Evolutionary conservation across 2,113 vertebrate species (phyloP).

Genomic region (Tragelaphus strepsiceros): DNA sequence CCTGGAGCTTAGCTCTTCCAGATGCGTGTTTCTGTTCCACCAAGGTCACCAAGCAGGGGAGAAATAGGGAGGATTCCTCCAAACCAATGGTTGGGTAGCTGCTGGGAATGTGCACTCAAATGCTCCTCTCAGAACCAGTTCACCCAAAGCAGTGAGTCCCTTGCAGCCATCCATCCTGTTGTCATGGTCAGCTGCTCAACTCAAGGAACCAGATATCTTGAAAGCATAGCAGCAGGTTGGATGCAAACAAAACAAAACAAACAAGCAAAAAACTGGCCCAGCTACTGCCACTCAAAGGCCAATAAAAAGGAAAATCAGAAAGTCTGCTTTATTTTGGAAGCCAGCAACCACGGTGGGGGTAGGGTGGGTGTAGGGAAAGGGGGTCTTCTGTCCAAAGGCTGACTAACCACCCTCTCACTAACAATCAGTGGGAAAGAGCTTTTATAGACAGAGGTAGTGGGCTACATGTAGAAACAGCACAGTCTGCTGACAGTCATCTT

Average conservation of each 20-base stretch:
- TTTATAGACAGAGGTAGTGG: background rate
- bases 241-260: background rate
- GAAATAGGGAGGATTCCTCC: background rate
- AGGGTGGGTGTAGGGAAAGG: background rate
- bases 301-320: background rate
- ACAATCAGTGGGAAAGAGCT: background rate
- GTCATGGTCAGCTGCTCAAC: background rate
- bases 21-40: background rate
- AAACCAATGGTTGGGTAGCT: background rate
- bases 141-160: background rate
- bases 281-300: background rate
- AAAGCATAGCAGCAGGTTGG: background rate
- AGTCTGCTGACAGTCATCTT: background rate
- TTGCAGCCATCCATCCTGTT: background rate
- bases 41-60: background rate
- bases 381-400: background rate
- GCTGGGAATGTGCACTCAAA: background rate
- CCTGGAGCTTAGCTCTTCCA: background rate
- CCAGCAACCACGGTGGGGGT: background rate
- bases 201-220: background rate
- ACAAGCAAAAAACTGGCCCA: background rate
- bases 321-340: background rate
- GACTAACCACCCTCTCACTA: background rate
- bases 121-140: background rate
- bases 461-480: background rate